These are phyloP conservation scores for Hydrolagus affinis DNA, from an alignment of 2,113 vertebrate species.

Conservation along the genomic window DNA sequence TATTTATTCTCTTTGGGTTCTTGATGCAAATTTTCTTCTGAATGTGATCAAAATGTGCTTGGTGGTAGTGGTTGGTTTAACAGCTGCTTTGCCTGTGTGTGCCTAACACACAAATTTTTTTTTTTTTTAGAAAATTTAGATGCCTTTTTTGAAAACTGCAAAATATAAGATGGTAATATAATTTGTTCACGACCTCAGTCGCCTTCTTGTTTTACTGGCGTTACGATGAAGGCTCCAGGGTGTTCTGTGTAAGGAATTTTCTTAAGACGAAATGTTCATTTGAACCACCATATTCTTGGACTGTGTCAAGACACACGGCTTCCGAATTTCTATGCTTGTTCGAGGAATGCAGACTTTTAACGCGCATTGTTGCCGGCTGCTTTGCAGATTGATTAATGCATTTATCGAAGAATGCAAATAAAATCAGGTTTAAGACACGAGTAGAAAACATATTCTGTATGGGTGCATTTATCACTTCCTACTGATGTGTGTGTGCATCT, in stretches of 20 bases:
- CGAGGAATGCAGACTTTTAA: not conserved
- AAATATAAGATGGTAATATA: not conserved
- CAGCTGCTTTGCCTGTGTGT: too few species aligned
- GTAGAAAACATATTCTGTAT: not conserved
- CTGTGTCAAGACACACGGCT: not conserved
- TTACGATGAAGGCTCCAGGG: not conserved
- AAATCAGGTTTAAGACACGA: not conserved
- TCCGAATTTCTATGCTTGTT: not conserved
- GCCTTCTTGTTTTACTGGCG: not conserved
- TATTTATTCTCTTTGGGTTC: too few species aligned
- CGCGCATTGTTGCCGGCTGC: not conserved
- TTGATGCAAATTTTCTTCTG: too few species aligned
- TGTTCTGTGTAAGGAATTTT: not conserved
- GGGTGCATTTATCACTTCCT: not conserved
- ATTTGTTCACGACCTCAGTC: not conserved
- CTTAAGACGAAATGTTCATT: not conserved
- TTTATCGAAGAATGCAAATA: not conserved
- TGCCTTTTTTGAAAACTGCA: not conserved
- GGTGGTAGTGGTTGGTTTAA: too few species aligned
- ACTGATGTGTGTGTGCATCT: not conserved
- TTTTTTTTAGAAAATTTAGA: not conserved
- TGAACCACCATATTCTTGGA: too few species aligned
- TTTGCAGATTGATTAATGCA: constrained; percentile 9
- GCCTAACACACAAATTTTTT: too few species aligned
- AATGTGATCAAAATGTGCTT: too few species aligned